phyloP scores from a whole-genome alignment of 2,797 vertebrate species.

The Hippocampus kuda region DNA sequence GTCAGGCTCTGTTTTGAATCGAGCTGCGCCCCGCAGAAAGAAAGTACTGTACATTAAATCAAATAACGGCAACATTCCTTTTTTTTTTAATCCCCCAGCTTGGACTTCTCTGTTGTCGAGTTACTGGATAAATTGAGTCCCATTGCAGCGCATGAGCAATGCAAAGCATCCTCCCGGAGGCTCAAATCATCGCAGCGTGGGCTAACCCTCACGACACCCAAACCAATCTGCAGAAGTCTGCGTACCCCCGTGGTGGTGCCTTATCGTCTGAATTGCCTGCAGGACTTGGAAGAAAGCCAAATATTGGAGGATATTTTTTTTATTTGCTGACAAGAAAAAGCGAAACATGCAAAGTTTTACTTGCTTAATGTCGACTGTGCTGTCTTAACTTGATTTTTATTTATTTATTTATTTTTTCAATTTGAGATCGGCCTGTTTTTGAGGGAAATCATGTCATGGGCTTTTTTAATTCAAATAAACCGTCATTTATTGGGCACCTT shows the following conservation, averaged over 20 bases:
- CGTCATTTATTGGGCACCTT: background rate
- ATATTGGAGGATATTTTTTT: slow-evolving; percentile 96
- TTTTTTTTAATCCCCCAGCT: slow-evolving; percentile 55
- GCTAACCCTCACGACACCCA: slow-evolving; percentile 7
- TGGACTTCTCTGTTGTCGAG: slow-evolving; percentile 72
- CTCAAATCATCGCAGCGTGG: slow-evolving; percentile 5
- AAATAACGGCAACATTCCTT: slow-evolving; percentile 7
- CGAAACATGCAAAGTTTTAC: background rate
- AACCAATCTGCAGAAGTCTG: slow-evolving; percentile 21
- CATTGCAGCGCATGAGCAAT: slow-evolving; percentile 36
- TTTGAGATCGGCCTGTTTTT: slow-evolving; percentile 27
- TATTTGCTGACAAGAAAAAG: slow-evolving; percentile 66
- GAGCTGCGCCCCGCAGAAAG: background rate
- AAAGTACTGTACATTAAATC: slow-evolving; percentile 9
- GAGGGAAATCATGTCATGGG: slow-evolving; percentile 13
- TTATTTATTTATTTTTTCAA: slow-evolving; percentile 3
- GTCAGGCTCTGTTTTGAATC: slow-evolving; percentile 14
- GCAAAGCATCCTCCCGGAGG: slow-evolving; percentile 32
- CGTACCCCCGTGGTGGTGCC: slow-evolving; percentile 27
- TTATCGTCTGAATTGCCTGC: slow-evolving; percentile 41
- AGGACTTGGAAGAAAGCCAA: slow-evolving; percentile 80
- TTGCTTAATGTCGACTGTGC: background rate
- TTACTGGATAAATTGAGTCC: slow-evolving; percentile 77
- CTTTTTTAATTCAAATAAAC: slow-evolving; percentile 51
- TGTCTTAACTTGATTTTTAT: slow-evolving; percentile 14